Percentiles rank a stretch among this genome's conserved stretches.
Evolutionary conservation across 2,797 vertebrate species (phyloP).

Genomic region (Botia almorhae): DNA sequence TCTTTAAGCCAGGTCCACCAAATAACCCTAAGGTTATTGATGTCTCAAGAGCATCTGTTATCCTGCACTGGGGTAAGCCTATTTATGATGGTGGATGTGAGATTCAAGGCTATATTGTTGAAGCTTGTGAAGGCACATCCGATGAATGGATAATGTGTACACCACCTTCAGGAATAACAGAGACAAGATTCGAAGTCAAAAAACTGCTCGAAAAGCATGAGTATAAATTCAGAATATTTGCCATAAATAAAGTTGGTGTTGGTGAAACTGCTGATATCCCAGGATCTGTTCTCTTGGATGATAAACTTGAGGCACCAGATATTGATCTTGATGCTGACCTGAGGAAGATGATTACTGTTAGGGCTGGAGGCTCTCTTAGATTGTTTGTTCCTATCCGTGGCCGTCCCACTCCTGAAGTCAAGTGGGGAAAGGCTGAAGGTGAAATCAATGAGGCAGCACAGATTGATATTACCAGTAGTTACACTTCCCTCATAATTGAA

Average conservation of each 20-base stretch:
- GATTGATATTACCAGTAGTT: constrained; percentile 92
- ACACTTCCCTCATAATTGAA: constrained; percentile 94
- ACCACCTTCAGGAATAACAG: constrained; percentile 88
- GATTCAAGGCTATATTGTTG: constrained; percentile 96
- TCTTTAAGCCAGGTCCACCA: constrained; percentile 96
- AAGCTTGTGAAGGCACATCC: constrained; percentile 84
- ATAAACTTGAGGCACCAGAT: constrained; percentile 95
- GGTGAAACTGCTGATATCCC: constrained; percentile 93
- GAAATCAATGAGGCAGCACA: constrained; percentile 91
- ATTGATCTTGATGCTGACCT: constrained; percentile 94
- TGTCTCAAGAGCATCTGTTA: constrained; percentile 90
- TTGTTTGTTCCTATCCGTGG: constrained; percentile 95
- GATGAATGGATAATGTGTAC: constrained; percentile 97
- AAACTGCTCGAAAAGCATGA: constrained; percentile 94
- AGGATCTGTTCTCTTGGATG: constrained; percentile 88
- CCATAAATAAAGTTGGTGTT: constrained; percentile 94
- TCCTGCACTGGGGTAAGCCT: constrained; percentile 94
- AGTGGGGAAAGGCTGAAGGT: constrained; percentile 94
- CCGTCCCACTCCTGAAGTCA: constrained; percentile 94
- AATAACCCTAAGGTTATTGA: constrained; percentile 94
- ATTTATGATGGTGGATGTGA: constrained; percentile 98
- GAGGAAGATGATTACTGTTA: constrained; percentile 95
- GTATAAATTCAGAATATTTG: constrained; percentile 96
- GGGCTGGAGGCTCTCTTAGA: constrained; percentile 91
- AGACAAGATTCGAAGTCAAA: constrained; percentile 87